Evolutionary conservation across 2,797 vertebrate genomes (phyloP), one percentile per base, ranked within the genome.

Genomic region (Potorous gilbertii): DNA sequence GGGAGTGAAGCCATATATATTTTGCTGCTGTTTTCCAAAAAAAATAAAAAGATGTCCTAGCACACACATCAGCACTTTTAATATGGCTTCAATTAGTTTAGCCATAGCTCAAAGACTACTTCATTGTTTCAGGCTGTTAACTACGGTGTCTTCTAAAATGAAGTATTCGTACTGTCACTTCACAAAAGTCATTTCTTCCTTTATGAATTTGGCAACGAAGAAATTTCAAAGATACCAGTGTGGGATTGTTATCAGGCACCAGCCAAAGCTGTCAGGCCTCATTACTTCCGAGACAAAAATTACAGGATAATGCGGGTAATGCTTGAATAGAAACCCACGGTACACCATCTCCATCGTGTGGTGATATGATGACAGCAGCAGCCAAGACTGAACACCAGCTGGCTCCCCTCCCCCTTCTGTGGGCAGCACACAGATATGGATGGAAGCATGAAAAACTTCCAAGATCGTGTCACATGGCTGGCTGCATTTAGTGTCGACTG

Each of bases 231-330:
- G 98, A 97, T 97, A 98, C 97, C 97, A 92, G 96, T 95, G 96
- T 94, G 97, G 96, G 97, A 97, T 97, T 98, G 98, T 98, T 98
- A 98, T 95, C 97, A 1, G 34, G 97, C 98, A 94, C 97, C 97
- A 98, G 98, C 97, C 97, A 98, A 97, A 98, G 97, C 97, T 98
- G 98, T 98, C 98, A 98, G 98, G 98, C 97, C 98, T 98, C 98
- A 98, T 98, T 98, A 98, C 97, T 98, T 98, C 98, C 98, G 96
- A 98, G 98, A 98, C 98, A 98, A 98, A 98, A 98, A 98, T 98
- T 98, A 98, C 98, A 97, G 97, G 97, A 97, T 97, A 97, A 98
- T 56, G 96, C 55, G 97, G 97, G 97, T 98, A 98, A 97, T 87
- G 97, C 97, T 97, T 94, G 92, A 97, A 91, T 11, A 95, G 97